phyloP scores from a whole-genome alignment of 2,113 vertebrate genomes.

The Climacteris rufus region DNA sequence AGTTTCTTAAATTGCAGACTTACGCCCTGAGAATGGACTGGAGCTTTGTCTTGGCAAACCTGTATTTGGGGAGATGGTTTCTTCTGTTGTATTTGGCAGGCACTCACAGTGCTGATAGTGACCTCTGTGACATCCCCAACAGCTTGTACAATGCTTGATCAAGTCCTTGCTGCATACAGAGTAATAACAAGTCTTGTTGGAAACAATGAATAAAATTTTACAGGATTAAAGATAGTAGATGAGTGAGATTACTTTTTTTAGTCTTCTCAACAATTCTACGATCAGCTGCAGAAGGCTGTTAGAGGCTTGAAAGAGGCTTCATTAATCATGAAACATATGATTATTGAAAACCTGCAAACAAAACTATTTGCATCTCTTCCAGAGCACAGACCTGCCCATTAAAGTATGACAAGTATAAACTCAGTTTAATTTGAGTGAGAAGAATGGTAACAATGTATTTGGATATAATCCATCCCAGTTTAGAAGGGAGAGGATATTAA shows the following conservation, averaged over 20 bases:
- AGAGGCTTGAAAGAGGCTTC: slow-evolving; percentile 31
- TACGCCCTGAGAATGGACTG: background rate
- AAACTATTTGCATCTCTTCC: slow-evolving; percentile 25
- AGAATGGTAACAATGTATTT: slow-evolving; percentile 12
- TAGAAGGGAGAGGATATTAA: background rate
- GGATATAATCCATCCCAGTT: slow-evolving; percentile 1
- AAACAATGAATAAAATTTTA: slow-evolving; percentile 46
- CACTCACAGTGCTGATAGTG: background rate
- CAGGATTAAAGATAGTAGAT: slow-evolving; percentile 26
- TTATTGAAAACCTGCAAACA: slow-evolving; percentile 58
- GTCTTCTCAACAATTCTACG: slow-evolving; percentile 4
- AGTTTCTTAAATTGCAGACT: background rate
- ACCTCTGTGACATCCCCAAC: slow-evolving; percentile 3
- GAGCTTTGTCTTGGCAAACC: slow-evolving; percentile 12
- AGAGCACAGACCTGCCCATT: slow-evolving; percentile 27
- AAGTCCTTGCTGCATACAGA: background rate
- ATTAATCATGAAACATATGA: slow-evolving; percentile 56
- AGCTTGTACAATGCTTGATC: slow-evolving; percentile 44
- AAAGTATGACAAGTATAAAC: slow-evolving; percentile 33
- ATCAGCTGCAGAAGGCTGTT: slow-evolving; percentile 32
- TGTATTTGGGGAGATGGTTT: background rate
- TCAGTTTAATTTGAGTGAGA: slow-evolving; percentile 1
- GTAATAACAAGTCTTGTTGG: slow-evolving; percentile 32
- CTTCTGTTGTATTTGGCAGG: slow-evolving; percentile 34
- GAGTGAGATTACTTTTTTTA: slow-evolving; percentile 39